Conservation (phyloP, 2,888 invertebrate genomes). For the Pachycephus smyrnensis region DNA sequence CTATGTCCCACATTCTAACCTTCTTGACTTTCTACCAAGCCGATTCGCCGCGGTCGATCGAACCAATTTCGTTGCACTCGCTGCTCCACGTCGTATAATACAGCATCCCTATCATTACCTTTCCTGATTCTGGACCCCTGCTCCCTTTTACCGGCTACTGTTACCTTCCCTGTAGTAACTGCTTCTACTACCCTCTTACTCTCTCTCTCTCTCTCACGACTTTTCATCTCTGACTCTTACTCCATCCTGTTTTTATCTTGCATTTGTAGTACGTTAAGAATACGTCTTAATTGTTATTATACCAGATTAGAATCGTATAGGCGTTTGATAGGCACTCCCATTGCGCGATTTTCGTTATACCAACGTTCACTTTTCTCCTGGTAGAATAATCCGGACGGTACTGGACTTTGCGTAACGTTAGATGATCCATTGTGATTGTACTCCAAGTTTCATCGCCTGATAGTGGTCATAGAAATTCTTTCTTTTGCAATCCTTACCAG, state of each 20-base stretch:
- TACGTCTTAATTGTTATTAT: not conserved
- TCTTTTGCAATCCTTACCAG: constrained; percentile 72
- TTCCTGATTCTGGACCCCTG: not conserved
- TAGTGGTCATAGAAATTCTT: not conserved
- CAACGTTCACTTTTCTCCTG: not conserved
- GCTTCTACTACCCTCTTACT: not conserved
- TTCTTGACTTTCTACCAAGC: not conserved
- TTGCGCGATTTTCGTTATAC: not conserved
- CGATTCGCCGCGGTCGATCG: not conserved
- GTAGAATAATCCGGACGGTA: not conserved
- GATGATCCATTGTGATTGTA: not conserved
- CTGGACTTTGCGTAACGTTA: not conserved
- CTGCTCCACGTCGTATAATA: not conserved
- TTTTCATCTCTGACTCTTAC: not conserved
- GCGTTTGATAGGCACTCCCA: not conserved
- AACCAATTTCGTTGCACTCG: not conserved
- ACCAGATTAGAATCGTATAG: not conserved
- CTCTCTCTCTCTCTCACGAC: not conserved
- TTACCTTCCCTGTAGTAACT: not conserved
- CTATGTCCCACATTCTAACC: not conserved
- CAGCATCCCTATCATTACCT: not conserved
- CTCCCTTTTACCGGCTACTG: not conserved
- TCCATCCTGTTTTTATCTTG: not conserved
- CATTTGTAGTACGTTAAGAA: not conserved
- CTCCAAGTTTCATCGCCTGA: not conserved